phyloP scores from a whole-genome alignment of 92 coral and sea anemone genomes.

The Palythoa caribaeorum region DNA sequence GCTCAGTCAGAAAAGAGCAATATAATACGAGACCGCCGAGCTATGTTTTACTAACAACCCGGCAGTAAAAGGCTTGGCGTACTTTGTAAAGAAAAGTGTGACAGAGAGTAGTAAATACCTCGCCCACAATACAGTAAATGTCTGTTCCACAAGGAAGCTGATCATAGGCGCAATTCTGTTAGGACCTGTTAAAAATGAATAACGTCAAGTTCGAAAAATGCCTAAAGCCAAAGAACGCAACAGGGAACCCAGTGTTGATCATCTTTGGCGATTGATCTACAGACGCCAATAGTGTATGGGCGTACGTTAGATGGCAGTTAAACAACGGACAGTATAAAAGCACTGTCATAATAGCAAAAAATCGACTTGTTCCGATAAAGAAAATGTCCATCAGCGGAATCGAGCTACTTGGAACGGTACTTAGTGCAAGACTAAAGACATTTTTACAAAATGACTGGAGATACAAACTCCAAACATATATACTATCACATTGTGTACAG shows the following conservation, averaged over 20 bases:
- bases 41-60: too few species aligned
- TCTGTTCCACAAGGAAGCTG: too few species aligned
- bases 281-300: slow-evolving; percentile 71
- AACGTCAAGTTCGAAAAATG: slow-evolving; percentile 57
- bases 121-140: too few species aligned
- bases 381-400: slow-evolving; percentile 63
- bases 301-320: slow-evolving; percentile 65
- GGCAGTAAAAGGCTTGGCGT: too few species aligned
- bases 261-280: slow-evolving; percentile 72
- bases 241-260: neutral
- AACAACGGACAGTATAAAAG: slow-evolving; percentile 16
- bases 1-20: too few species aligned
- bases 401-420: slow-evolving; percentile 66
- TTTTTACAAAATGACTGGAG: slow-evolving; percentile 57
- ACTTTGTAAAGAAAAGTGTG: too few species aligned
- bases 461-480: slow-evolving; percentile 33
- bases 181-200: slow-evolving; percentile 60
- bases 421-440: slow-evolving; percentile 57
- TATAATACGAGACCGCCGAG: too few species aligned
- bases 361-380: slow-evolving; percentile 64
- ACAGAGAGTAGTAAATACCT: too few species aligned
- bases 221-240: slow-evolving; percentile 61
- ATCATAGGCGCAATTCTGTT: slow-evolving; percentile 54
- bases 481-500: slow-evolving; percentile 62
- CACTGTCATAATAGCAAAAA: slow-evolving; percentile 59